These are phyloP conservation scores for Petrocephalus microphthalmus DNA, from an alignment of 2,113 vertebrate genomes.

Conservation along the genomic window DNA sequence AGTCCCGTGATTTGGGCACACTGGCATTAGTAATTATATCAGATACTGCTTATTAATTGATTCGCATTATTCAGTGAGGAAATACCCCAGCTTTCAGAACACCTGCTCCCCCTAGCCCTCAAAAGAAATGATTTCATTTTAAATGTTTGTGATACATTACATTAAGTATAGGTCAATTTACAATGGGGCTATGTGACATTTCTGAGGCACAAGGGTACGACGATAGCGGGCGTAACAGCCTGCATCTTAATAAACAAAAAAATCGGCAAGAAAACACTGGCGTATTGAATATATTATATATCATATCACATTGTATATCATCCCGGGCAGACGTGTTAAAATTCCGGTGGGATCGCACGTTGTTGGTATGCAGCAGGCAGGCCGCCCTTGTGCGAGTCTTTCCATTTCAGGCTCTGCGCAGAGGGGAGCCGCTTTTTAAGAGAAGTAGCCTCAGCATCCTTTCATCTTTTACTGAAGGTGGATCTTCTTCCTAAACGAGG, in stretches of 20 bases:
- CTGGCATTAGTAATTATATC: constrained; percentile 37
- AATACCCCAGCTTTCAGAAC: constrained; percentile 35
- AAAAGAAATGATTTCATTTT: neutral
- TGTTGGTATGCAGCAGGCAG: constrained; percentile 6
- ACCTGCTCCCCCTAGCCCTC: neutral
- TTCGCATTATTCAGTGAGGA: constrained; percentile 38
- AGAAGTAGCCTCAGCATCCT: neutral
- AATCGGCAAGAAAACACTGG: neutral
- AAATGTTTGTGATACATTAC: neutral
- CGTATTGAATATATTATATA: neutral
- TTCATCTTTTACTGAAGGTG: neutral
- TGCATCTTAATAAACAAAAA: constrained; percentile 8
- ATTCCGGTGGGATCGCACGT: neutral
- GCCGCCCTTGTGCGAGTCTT: neutral
- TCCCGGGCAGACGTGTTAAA: neutral
- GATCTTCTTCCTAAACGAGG: neutral
- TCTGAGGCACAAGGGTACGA: neutral
- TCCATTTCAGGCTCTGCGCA: neutral
- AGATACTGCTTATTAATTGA: constrained; percentile 49
- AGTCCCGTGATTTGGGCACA: constrained; percentile 31
- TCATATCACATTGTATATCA: neutral
- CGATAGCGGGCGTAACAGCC: neutral
- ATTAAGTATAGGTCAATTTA: neutral
- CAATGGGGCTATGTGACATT: neutral
- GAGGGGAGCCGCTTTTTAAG: neutral